Conservation (phyloP, 64 coral and sea anemone species). For the Acropora yongei region DNA sequence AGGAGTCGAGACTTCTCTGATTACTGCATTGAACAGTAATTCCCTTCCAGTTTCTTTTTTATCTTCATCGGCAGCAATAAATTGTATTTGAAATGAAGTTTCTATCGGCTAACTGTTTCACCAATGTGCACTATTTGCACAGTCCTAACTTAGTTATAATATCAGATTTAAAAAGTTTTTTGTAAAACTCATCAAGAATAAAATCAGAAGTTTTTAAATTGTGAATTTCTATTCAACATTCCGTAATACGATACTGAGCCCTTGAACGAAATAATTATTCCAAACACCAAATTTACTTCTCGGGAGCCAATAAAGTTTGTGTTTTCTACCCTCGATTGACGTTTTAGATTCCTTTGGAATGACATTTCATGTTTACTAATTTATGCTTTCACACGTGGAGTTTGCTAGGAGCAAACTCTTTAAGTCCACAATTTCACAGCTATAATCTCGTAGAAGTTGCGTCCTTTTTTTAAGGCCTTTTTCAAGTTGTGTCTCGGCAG, state of each 20-base stretch:
- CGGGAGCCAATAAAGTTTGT: background rate
- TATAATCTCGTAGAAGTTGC: background rate
- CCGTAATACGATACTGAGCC: too few relatives aligned
- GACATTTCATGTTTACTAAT: slow-evolving; percentile 25
- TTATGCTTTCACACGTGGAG: slow-evolving; percentile 7
- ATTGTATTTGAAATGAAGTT: background rate
- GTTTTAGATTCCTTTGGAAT: background rate
- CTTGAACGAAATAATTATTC: too few relatives aligned
- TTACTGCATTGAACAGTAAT: too few relatives aligned
- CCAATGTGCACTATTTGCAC: background rate
- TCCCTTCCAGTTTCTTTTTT: background rate
- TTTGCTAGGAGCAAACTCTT: background rate
- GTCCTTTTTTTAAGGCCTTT: background rate
- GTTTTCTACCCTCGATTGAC: background rate
- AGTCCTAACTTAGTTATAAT: background rate
- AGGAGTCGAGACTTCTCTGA: too few relatives aligned
- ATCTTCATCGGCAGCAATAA: background rate
- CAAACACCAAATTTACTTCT: too few relatives aligned
- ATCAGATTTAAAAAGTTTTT: background rate
- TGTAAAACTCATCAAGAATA: slow-evolving; percentile 25
- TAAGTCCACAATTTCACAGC: too few relatives aligned
- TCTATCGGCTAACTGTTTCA: background rate
- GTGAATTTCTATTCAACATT: background rate
- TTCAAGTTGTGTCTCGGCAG: background rate
- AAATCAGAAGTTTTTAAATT: slow-evolving; percentile 4